These are phyloP conservation scores for Sebastes cheni DNA, from an alignment of 2,797 vertebrate species.

Conservation along the genomic window DNA sequence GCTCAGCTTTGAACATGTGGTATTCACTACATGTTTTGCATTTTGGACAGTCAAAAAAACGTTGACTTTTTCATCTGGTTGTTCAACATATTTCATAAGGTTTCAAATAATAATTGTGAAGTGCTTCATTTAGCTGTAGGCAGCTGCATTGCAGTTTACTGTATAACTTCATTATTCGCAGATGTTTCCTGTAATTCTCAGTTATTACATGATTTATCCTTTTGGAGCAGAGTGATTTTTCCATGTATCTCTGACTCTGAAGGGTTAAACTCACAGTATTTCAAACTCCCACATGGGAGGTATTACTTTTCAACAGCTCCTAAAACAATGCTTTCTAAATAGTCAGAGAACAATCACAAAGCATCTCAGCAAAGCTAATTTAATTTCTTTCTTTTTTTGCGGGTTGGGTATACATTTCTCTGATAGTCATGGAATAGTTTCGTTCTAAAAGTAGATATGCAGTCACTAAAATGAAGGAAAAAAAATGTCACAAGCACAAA, in stretches of 20 bases:
- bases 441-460: constrained; percentile 2
- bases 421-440: not conserved
- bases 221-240: not conserved
- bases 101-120: constrained; percentile 35
- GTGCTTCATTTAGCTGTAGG: constrained; percentile 1
- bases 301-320: constrained; percentile 4
- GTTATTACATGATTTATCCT: constrained; percentile 17
- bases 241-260: not conserved
- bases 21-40: not conserved
- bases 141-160: constrained; percentile 20
- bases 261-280: not conserved
- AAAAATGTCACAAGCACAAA: not conserved
- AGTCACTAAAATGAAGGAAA: not conserved
- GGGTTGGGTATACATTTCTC: not conserved
- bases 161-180: constrained; percentile 25
- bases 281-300: constrained; percentile 8
- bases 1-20: not conserved
- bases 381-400: not conserved
- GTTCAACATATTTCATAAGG: not conserved
- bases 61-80: not conserved
- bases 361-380: constrained; percentile 4
- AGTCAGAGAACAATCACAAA: not conserved
- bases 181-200: constrained; percentile 37
- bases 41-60: not conserved
- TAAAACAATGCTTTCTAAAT: constrained; percentile 10